These are phyloP conservation scores for Hydrolagus colliei DNA, from an alignment of 2,797 vertebrate genomes.

Conservation along the genomic window DNA sequence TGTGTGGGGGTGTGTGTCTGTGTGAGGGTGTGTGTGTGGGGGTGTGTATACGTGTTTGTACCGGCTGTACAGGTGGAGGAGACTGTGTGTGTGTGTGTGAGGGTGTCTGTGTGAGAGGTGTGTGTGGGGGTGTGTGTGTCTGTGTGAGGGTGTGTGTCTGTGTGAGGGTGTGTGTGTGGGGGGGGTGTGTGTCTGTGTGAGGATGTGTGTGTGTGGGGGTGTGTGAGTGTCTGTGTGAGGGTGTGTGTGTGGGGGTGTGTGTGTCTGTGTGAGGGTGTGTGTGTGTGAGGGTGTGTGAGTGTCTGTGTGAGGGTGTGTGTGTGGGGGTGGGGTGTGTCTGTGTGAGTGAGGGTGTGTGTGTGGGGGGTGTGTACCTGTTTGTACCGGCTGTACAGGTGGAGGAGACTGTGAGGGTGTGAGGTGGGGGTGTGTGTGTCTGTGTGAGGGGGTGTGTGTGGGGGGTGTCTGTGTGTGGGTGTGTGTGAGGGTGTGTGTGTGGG, in stretches of 20 bases:
- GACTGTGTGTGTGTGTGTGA: neutral
- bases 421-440: neutral
- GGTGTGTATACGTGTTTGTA: neutral
- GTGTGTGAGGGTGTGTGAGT: neutral
- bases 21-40: neutral
- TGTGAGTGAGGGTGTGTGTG: neutral
- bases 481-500: neutral
- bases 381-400: neutral
- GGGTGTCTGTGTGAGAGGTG: neutral
- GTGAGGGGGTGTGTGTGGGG: neutral
- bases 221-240: neutral
- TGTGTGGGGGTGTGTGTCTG: neutral
- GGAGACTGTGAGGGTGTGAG: neutral
- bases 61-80: neutral
- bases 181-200: too few species aligned
- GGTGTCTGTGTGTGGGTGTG: neutral
- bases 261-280: too few species aligned
- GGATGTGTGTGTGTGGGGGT: neutral
- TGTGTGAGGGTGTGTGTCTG: too few species aligned
- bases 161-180: neutral
- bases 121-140: neutral
- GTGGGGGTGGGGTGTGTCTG: too few species aligned
- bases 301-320: neutral
- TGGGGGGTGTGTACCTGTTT: neutral
- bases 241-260: neutral